These are phyloP conservation scores for Phytoseiulus persimilis DNA, from an alignment of 2,888 invertebrate species.

Conservation along the genomic window DNA sequence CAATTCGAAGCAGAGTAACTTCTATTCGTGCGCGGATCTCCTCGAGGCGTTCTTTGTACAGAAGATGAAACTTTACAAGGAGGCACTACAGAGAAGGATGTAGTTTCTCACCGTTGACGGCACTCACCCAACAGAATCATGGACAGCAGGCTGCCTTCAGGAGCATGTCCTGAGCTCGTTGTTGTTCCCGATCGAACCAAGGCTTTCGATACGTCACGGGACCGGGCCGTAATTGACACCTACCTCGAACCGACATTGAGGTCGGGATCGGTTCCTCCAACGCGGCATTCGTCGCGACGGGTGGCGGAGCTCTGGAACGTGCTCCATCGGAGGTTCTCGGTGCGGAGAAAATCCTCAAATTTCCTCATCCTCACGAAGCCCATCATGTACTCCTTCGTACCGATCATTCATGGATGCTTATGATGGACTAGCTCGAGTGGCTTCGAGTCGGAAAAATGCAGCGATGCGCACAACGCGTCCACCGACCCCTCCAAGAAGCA, in stretches of 20 bases:
- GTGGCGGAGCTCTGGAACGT: no score
- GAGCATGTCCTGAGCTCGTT: background rate
- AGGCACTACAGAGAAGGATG: constrained; percentile 40
- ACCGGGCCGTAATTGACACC: no score
- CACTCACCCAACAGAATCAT: background rate
- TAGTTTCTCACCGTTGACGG: background rate
- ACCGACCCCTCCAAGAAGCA: background rate
- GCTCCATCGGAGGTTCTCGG: no score
- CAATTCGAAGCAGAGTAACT: constrained; percentile 88
- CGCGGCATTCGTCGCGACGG: no score
- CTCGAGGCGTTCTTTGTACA: constrained; percentile 90
- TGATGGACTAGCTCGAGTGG: background rate
- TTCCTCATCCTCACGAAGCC: background rate
- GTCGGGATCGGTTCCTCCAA: background rate
- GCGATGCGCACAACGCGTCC: background rate
- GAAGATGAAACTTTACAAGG: constrained; percentile 58
- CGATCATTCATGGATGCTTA: background rate
- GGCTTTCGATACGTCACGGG: background rate
- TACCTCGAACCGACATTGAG: background rate
- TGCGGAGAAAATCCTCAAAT: no score
- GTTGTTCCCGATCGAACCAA: background rate
- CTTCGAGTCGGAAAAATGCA: background rate
- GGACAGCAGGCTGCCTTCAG: background rate
- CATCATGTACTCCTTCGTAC: background rate
- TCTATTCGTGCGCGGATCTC: constrained; percentile 90